Percentiles rank a stretch among this genome's conserved stretches.
These are phyloP conservation scores for Condylostylus longicornis DNA, from an alignment of 1,140 invertebrate species.

Conservation along the genomic window DNA sequence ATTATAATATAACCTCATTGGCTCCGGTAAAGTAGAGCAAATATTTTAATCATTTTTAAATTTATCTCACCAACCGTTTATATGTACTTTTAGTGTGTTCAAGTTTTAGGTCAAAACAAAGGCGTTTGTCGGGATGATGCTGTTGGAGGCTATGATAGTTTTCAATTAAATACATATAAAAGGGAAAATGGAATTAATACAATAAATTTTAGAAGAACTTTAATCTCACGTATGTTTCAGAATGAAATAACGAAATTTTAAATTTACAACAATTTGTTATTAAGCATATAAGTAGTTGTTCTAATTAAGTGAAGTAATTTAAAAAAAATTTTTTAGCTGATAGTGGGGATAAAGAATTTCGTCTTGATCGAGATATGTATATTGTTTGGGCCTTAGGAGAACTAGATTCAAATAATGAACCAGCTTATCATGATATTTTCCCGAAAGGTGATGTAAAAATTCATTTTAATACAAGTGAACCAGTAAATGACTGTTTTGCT, in stretches of 20 bases:
- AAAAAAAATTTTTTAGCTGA: conserved; percentile 44
- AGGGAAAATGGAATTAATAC: conserved; percentile 59
- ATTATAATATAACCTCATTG: conserved; percentile 74
- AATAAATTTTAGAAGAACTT: conserved; percentile 58
- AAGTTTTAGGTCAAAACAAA: conserved; percentile 66
- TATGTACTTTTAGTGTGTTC: conserved; percentile 53
- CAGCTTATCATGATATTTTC: conserved; percentile 69
- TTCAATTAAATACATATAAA: conserved; percentile 54
- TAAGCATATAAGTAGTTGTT: conserved; percentile 1
- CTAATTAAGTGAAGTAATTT: background rate
- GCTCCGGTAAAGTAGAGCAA: conserved; percentile 45
- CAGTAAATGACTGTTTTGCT: conserved; percentile 49
- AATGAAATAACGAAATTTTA: conserved; percentile 3
- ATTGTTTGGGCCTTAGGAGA: conserved; percentile 76
- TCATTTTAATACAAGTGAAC: conserved; percentile 47
- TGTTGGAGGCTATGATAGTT: conserved; percentile 60
- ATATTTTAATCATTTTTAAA: background rate
- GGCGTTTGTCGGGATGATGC: conserved; percentile 71
- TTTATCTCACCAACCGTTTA: background rate
- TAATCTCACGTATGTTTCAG: conserved; percentile 50
- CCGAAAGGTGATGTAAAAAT: conserved; percentile 52
- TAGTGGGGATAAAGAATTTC: conserved; percentile 59
- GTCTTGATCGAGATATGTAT: conserved; percentile 46
- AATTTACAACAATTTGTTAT: background rate
- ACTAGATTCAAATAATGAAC: conserved; percentile 61